Evolutionary conservation across 2,113 vertebrate species (phyloP).

Genomic region (Elephas maximus): DNA sequence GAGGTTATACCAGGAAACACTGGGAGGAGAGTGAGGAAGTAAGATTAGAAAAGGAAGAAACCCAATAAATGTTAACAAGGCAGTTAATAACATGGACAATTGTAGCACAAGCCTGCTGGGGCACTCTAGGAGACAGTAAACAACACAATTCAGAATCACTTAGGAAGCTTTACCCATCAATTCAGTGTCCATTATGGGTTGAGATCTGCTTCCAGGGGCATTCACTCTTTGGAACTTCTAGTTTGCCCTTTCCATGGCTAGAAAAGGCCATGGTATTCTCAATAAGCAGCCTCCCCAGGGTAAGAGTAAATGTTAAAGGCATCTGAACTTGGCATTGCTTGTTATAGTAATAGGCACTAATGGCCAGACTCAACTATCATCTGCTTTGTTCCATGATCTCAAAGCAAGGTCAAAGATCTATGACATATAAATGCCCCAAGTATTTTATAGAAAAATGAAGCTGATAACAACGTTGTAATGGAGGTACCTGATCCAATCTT

Average conservation of each 20-base stretch:
- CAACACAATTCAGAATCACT: neutral
- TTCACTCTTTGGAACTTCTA: neutral
- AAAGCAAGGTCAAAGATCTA: neutral
- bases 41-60: neutral
- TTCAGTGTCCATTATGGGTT: too few relatives aligned
- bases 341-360: neutral
- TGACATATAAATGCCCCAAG: too few relatives aligned
- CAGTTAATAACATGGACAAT: rapidly evolving
- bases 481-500: neutral
- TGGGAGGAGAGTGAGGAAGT: neutral
- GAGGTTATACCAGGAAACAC: neutral
- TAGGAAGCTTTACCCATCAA: neutral
- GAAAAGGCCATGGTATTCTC: neutral
- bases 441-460: neutral
- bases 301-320: neutral
- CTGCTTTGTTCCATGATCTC: neutral
- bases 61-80: neutral
- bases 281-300: neutral
- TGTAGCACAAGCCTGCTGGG: too few relatives aligned
- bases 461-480: neutral
- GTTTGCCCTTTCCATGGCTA: neutral
- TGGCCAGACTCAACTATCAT: neutral
- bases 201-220: neutral
- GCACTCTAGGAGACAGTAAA: too few relatives aligned
- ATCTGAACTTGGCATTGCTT: neutral